Percentiles rank a stretch among this genome's conserved stretches.
These are phyloP conservation scores for Sorex fumeus DNA, from an alignment of 2,113 vertebrate genomes.

Conservation along the genomic window DNA sequence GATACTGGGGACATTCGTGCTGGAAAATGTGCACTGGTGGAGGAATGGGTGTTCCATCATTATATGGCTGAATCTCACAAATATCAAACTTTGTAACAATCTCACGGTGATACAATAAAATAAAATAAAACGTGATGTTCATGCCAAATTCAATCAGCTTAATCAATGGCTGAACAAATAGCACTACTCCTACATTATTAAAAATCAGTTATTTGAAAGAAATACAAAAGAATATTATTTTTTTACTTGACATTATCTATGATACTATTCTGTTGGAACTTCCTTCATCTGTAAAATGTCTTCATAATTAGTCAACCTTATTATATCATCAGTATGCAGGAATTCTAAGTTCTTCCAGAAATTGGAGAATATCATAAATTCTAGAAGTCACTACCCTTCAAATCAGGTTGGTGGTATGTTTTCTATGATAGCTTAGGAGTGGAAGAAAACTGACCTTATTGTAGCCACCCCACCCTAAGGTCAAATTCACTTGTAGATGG, in stretches of 20 bases:
- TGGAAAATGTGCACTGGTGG: too few relatives aligned
- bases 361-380: not conserved
- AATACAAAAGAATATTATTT: slow-evolving; percentile 25
- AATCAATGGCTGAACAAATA: too few relatives aligned
- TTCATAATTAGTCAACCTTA: slow-evolving; percentile 33
- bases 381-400: not conserved
- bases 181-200: too few relatives aligned
- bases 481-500: not conserved
- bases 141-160: too few relatives aligned
- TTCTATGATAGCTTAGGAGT: not conserved
- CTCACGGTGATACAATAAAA: too few relatives aligned
- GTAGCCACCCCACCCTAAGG: not conserved
- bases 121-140: too few relatives aligned
- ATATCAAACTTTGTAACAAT: too few relatives aligned
- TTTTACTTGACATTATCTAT: slow-evolving; percentile 53
- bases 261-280: slow-evolving; percentile 55
- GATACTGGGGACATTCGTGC: too few relatives aligned
- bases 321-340: slow-evolving; percentile 72
- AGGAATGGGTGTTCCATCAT: too few relatives aligned
- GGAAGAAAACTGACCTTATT: not conserved
- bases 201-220: not conserved
- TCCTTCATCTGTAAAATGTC: slow-evolving; percentile 73
- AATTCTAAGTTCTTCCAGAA: slow-evolving; percentile 61
- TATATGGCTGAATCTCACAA: too few relatives aligned
- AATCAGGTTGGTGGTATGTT: not conserved